Evolutionary conservation across 1,140 invertebrate genomes (phyloP).

Genomic region (Pomacea maculata): DNA sequence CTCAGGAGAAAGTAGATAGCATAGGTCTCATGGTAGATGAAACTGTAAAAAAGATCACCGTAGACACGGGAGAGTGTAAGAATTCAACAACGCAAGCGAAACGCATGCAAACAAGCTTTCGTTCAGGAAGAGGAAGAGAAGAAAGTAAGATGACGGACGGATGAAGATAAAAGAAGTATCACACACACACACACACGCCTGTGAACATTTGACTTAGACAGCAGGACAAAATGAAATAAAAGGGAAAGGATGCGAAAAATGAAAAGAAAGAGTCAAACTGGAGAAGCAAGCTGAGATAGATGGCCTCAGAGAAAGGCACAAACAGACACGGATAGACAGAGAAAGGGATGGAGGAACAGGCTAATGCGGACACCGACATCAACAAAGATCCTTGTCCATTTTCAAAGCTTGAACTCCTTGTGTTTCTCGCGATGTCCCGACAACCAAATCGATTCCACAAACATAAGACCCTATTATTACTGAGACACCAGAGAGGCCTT

Average conservation of each 20-base stretch:
- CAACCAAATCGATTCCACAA: neutral
- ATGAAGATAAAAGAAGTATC: no score
- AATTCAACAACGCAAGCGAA: no score
- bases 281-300: neutral
- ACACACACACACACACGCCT: no score
- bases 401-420: neutral
- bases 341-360: neutral
- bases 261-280: neutral
- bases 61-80: no score
- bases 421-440: neutral
- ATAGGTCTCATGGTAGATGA: no score
- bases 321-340: conserved; percentile 9
- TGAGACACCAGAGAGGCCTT: neutral
- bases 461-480: neutral
- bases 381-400: no score
- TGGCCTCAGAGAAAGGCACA: conserved; percentile 4
- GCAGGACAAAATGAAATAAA: neutral
- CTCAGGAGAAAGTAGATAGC: no score
- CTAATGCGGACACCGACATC: neutral
- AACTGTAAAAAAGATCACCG: no score
- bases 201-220: no score
- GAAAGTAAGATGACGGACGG: neutral
- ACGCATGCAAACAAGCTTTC: no score
- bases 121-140: neutral
- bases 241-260: neutral